Evolutionary conservation across 2,888 invertebrate genomes (phyloP), one percentile per base, ranked within the genome.

Genomic region (Acanthosepion pharaonis): DNA sequence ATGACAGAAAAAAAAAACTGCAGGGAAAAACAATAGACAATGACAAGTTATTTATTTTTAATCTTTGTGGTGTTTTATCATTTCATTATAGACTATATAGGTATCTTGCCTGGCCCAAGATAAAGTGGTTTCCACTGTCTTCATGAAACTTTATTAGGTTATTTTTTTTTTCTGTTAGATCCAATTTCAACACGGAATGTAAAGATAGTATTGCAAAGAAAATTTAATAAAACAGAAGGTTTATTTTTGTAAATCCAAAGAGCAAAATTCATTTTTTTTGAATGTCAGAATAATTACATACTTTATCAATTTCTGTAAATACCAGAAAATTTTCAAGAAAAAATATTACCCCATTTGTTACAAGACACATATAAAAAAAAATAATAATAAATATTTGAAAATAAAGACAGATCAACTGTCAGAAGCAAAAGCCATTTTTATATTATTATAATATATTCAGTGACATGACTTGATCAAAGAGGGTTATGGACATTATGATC

Each of bases 41-140:
- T 78, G 78, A 78, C 78, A 78, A 78, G 78, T 78, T 78, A 78
- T 78, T 78, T 78, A 78, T 78, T 78, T 78, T 78, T 78, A 78
- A 78, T 78, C 78, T 33, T 78, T 78, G 78, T 33, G 78, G 33
- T 78, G 78, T 78, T 78, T 78, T 78, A 78, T 78, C 78, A 78
- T 78, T 78, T 78, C 78, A 78, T 78, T 78, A 15, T n/a, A 78
- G 78, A 78, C n/a, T 78, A n/a, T 78, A 78, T 78, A 78, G 23
- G n/a, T 78, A 78, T 11, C n/a, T 78, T 33, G n/a, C 78, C n/a
- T 33, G 78, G n/a, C n/a, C 78, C n/a, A 33, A n/a, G 78, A 78
- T 78, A 78, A n/a, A 78, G n/a, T 78, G 5, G n/a, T 78, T 78
- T 78, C 23, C 15, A 20, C 11, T 78, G n/a, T 78, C 78, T 78